Conservation (phyloP, 2,888 invertebrate genomes). For the Trimorus sp. region DNA sequence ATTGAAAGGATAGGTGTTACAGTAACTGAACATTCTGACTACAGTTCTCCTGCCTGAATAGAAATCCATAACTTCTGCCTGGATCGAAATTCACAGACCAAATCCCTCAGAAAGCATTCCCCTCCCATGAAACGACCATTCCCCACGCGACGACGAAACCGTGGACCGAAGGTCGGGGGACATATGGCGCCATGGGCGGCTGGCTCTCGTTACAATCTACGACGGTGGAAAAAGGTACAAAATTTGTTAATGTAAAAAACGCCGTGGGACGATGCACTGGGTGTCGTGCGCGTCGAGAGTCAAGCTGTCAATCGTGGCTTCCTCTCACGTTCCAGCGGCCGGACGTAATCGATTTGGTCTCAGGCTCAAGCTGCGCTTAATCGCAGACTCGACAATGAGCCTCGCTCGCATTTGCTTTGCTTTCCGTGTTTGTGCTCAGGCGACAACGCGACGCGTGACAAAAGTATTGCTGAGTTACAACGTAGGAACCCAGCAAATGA, state of each 20-base stretch:
- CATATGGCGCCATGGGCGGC: slow-evolving; percentile 10
- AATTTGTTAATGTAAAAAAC: slow-evolving; percentile 36
- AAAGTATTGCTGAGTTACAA: no score
- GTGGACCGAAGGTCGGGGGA: background rate
- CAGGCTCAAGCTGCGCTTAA: no score
- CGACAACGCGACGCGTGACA: no score
- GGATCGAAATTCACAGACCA: no score
- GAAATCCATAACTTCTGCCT: no score
- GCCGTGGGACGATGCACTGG: slow-evolving; percentile 27
- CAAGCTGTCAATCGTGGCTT: background rate
- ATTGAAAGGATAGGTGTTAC: no score
- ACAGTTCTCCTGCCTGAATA: no score
- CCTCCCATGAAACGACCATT: background rate
- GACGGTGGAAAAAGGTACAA: slow-evolving; percentile 45
- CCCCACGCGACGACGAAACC: background rate
- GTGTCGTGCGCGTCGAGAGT: slow-evolving; percentile 13
- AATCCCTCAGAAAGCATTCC: background rate
- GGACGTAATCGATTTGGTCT: background rate
- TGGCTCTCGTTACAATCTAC: slow-evolving; percentile 21
- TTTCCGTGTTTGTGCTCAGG: no score
- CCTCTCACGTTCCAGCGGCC: background rate
- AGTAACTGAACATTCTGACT: no score
- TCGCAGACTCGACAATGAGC: no score
- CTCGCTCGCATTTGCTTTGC: no score
- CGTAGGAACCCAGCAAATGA: no score